Base-by-base conservation (phyloP, 2,113 vertebrate genomes). In the Proterorhinus semilunaris region DNA sequence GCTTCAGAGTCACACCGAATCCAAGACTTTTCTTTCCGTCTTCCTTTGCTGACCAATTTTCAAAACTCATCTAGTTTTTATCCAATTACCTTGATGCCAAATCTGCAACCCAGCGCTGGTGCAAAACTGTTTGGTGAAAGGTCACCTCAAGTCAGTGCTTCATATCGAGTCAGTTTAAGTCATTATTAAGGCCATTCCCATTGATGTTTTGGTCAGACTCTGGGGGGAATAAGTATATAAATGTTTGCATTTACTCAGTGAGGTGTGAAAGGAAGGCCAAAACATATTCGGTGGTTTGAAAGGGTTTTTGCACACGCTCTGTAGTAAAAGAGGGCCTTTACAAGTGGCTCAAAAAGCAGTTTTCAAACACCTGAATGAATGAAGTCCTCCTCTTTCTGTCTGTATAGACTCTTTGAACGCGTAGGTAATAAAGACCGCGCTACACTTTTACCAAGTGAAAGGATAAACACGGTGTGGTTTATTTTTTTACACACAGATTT, bases 401-500 rank as follows among this genome's bases (percentile, higher is more conserved):
- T 46, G 44, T 65, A 16, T 54, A 58, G 62, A 43, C 8, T 42
- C 43, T 70, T 50, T 70, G 57, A 47, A 15, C 45, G 48, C 7
- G 48, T 10, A 15, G 4, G 12, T 44, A 45, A 11, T 48, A 8
- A 27, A 76, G 10, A 80, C 11, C 0, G 44, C 44, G 8, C 10
- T 2, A 83, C 49, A 48, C 78, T 15, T 61, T 54, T 72, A 77
- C 76, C 72, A 21, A 72, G n/a, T 85, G 52, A 89, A 91, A 92
- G 88, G 86, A 89, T 89, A 85, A 91, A 81, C 90, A 91, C 84
- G 84, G 83, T 61, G 43, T 61, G 44, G 86, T 90, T 79, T 83
- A 74, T 88, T 91, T 83, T 83, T 81, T 76, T 80, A 88, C 88
- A 89, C 78, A 86, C 73, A 88, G 83, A 82, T 83, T 90, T 85